These are phyloP conservation scores for Drosophila nannoptera DNA, from an alignment of 1,140 invertebrate species.

Conservation along the genomic window DNA sequence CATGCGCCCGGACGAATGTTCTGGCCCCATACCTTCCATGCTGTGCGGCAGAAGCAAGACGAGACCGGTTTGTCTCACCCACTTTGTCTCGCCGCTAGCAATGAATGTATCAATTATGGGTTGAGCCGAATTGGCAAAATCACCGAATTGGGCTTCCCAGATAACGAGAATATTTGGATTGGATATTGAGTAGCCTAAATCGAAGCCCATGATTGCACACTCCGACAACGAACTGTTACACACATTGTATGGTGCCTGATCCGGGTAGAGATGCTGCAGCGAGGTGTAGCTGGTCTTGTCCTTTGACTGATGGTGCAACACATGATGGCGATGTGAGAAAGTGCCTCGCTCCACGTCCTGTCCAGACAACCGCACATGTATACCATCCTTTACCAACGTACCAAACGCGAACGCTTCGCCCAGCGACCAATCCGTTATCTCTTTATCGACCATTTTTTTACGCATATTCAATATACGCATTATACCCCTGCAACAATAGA, in stretches of 20 bases:
- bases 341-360: constrained; percentile 99
- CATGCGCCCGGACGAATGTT: constrained; percentile 96
- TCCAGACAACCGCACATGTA: constrained; percentile 96
- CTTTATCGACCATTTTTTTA: constrained; percentile 95
- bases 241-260: constrained; percentile 96
- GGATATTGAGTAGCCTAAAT: constrained; percentile 98
- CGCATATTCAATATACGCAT: constrained; percentile 89
- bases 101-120: constrained; percentile 99
- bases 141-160: constrained; percentile 99
- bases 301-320: constrained; percentile 96
- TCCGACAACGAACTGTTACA: constrained; percentile 98
- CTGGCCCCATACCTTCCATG: constrained; percentile 99
- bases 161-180: constrained; percentile 98
- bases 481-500: constrained; percentile 48
- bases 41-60: constrained; percentile 98
- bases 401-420: constrained; percentile 99
- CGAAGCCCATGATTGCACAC: constrained; percentile 93
- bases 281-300: constrained; percentile 96
- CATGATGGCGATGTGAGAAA: constrained; percentile 96
- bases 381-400: constrained; percentile 93
- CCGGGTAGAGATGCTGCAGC: constrained; percentile 93
- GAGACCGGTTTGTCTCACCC: constrained; percentile 97
- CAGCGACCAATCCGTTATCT: constrained; percentile 96
- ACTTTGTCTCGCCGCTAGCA: constrained; percentile 97
- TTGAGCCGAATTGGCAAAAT: constrained; percentile 99